Percentiles rank a stretch among this genome's conserved stretches.
These are phyloP conservation scores for Alloplasta piceator DNA, from an alignment of 2,888 invertebrate genomes.

Conservation along the genomic window DNA sequence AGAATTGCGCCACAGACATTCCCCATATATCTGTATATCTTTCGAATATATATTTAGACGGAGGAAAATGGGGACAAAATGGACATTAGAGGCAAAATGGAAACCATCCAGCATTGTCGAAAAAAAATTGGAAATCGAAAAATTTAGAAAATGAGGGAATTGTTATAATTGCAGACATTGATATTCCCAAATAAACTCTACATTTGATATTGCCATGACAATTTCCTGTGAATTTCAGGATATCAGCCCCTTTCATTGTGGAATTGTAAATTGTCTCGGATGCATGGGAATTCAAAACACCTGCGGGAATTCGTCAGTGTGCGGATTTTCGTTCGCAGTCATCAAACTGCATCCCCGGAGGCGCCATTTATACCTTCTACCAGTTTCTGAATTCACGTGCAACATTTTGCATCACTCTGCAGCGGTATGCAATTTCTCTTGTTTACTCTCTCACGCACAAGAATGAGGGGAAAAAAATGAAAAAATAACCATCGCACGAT, in stretches of 20 bases:
- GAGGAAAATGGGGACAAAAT: too few species aligned
- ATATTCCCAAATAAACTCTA: too few species aligned
- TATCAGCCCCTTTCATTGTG: too few species aligned
- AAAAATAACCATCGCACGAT: constrained; percentile 36
- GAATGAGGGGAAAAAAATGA: background rate
- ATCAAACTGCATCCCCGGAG: constrained; percentile 34
- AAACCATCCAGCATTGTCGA: too few species aligned
- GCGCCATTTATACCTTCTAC: constrained; percentile 11
- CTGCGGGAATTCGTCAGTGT: constrained; percentile 20
- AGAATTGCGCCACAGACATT: constrained; percentile 64
- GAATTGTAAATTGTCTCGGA: too few species aligned
- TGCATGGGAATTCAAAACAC: constrained; percentile 8
- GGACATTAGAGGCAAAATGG: too few species aligned
- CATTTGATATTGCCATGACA: too few species aligned
- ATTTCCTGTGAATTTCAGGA: too few species aligned
- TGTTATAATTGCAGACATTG: too few species aligned
- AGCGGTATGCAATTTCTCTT: constrained; percentile 57
- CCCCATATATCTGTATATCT: constrained; percentile 35
- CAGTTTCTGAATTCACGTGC: constrained; percentile 19
- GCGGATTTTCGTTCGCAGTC: constrained; percentile 25
- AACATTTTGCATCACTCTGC: constrained; percentile 32
- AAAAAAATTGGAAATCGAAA: too few species aligned
- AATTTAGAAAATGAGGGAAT: too few species aligned
- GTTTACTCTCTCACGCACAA: constrained; percentile 35
- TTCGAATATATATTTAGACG: too few species aligned